Conservation (phyloP, 2,113 vertebrate genomes). For the Jaculus jaculus region DNA sequence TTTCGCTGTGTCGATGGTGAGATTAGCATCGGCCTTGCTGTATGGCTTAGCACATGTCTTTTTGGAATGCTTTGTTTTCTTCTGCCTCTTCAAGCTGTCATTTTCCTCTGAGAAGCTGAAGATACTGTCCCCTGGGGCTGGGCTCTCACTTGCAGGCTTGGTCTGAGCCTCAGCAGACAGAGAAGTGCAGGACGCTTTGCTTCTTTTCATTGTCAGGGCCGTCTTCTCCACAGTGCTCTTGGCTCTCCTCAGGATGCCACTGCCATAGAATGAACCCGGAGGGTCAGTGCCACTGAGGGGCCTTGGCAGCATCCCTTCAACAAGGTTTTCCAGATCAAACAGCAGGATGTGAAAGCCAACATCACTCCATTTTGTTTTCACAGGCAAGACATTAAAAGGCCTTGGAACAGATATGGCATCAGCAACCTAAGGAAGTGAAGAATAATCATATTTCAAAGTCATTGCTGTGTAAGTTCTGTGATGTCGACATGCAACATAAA, state of each 20-base stretch:
- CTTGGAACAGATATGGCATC: conserved; percentile 23
- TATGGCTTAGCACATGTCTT: conserved; percentile 70
- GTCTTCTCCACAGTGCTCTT: conserved; percentile 83
- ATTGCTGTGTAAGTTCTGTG: not conserved
- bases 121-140: conserved; percentile 23
- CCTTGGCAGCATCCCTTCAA: conserved; percentile 79
- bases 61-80: conserved; percentile 85
- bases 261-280: conserved; percentile 79
- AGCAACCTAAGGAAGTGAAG: conserved; percentile 29
- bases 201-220: conserved; percentile 80
- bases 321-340: conserved; percentile 86
- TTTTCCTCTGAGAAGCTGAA: conserved; percentile 66
- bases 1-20: conserved; percentile 79
- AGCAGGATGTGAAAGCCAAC: conserved; percentile 84
- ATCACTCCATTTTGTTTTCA: conserved; percentile 81
- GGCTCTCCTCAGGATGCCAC: conserved; percentile 77
- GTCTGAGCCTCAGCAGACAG: conserved; percentile 60
- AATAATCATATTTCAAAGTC: not conserved
- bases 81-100: conserved; percentile 77
- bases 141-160: conserved; percentile 41
- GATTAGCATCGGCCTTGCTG: conserved; percentile 69
- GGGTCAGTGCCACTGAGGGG: conserved; percentile 66
- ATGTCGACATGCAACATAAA: not conserved
- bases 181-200: conserved; percentile 71
- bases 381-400: conserved; percentile 83